Conservation (phyloP, 2,888 invertebrate genomes). For the Cylindroiulus punctatus region DNA sequence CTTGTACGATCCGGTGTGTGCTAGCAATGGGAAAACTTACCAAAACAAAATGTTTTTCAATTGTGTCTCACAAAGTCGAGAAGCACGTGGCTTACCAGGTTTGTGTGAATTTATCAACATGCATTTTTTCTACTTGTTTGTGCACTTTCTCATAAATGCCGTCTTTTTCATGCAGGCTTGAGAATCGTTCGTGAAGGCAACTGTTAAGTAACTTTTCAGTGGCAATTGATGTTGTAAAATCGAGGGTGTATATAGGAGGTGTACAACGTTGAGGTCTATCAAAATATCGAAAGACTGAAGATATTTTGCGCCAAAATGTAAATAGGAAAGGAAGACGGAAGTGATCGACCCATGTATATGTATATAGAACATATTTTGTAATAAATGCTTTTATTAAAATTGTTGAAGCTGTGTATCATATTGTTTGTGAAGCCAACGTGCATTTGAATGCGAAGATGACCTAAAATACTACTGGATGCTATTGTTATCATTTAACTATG, state of each 20-base stretch:
- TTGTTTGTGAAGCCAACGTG: not conserved
- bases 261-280: not conserved
- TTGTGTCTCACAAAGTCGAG: slow-evolving; percentile 42
- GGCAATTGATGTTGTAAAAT: not conserved
- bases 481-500: slow-evolving; percentile 28
- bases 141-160: not conserved
- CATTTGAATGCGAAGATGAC: not conserved
- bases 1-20: slow-evolving; percentile 50
- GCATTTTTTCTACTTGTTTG: slow-evolving; percentile 1
- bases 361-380: slow-evolving; percentile 44
- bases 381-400: not conserved
- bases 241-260: not conserved
- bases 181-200: slow-evolving; percentile 42
- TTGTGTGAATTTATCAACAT: not conserved
- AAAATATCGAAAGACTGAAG: not conserved
- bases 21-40: slow-evolving; percentile 50
- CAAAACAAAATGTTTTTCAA: slow-evolving; percentile 36
- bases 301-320: not conserved
- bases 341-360: not conserved
- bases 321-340: slow-evolving; percentile 2
- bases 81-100: slow-evolving; percentile 52
- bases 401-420: not conserved
- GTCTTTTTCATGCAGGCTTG: slow-evolving; percentile 20
- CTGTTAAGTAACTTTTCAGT: slow-evolving; percentile 42
- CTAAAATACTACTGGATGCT: not conserved